Evolutionary conservation across 2,888 invertebrate species (phyloP).

Genomic region (Zaprionus obscuricornis): DNA sequence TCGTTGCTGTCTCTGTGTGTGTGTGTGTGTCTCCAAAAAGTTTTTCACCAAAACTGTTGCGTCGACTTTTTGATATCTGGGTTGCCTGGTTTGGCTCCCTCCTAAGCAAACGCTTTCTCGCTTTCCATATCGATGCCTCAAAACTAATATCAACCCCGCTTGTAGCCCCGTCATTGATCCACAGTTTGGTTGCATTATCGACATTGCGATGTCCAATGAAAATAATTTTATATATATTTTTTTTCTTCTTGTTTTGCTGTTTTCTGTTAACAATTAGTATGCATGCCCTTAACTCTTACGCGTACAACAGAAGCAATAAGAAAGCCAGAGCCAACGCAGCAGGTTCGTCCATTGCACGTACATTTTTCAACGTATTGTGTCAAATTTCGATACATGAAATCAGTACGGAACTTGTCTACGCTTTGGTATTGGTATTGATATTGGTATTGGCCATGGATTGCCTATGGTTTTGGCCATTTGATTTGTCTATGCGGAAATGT

Average conservation of each 20-base stretch:
- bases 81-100: slow-evolving; percentile 48
- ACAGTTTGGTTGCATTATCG: slow-evolving; percentile 66
- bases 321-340: not conserved
- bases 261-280: slow-evolving; percentile 67
- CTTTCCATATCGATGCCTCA: slow-evolving; percentile 68
- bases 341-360: slow-evolving; percentile 57
- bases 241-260: no score
- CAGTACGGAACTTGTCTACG: slow-evolving; percentile 77
- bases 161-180: slow-evolving; percentile 22
- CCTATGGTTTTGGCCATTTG: slow-evolving; percentile 47
- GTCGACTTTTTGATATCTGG: slow-evolving; percentile 61
- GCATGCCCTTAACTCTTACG: slow-evolving; percentile 66
- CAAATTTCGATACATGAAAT: slow-evolving; percentile 76
- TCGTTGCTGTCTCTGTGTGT: slow-evolving; percentile 39
- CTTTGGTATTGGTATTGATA: slow-evolving; percentile 39
- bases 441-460: slow-evolving; percentile 34
- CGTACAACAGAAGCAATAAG: slow-evolving; percentile 63
- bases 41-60: slow-evolving; percentile 67
- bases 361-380: slow-evolving; percentile 74
- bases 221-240: no score
- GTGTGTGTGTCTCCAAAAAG: no score
- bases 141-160: slow-evolving; percentile 27
- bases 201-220: slow-evolving; percentile 56
- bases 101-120: slow-evolving; percentile 67
- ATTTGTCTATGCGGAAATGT: slow-evolving; percentile 57